phyloP scores from a whole-genome alignment of 1,140 invertebrate species.

The Sarcophaga peregrina region DNA sequence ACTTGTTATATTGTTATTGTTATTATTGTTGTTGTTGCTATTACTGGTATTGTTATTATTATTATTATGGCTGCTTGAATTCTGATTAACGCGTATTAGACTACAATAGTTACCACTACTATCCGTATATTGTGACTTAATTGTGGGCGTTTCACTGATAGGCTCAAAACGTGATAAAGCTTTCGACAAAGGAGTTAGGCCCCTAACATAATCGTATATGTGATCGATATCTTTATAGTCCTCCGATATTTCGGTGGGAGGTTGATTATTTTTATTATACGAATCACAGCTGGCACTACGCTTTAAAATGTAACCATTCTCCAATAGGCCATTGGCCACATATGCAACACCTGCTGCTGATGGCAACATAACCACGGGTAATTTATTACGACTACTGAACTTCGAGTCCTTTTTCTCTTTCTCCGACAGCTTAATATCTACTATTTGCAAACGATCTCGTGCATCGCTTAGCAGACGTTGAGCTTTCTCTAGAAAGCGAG shows the following conservation, averaged over 20 bases:
- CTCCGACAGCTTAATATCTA: conserved; percentile 81
- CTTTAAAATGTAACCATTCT: conserved; percentile 72
- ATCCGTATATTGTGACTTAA: conserved; percentile 64
- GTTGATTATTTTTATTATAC: conserved; percentile 56
- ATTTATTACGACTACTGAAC: conserved; percentile 58
- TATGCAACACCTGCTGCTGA: conserved; percentile 61
- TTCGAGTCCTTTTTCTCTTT: conserved; percentile 67
- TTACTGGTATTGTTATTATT: conserved; percentile 50
- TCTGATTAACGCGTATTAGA: conserved; percentile 54
- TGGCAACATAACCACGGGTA: conserved; percentile 66
- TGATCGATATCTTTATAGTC: conserved; percentile 97
- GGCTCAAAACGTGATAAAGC: conserved; percentile 73
- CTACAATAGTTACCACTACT: conserved; percentile 65
- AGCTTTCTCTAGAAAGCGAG: conserved; percentile 82
- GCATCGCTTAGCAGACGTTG: conserved; percentile 83
- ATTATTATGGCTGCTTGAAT: conserved; percentile 44
- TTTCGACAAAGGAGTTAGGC: conserved; percentile 88
- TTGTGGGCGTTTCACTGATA: conserved; percentile 66
- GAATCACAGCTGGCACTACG: conserved; percentile 79
- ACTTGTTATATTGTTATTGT: conserved; percentile 44
- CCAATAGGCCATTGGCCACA: conserved; percentile 50
- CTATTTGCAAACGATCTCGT: conserved; percentile 83
- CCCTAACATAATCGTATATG: conserved; percentile 95
- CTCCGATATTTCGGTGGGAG: conserved; percentile 72
- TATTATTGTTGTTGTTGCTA: conserved; percentile 46